These are phyloP conservation scores for Drosophila paracracens DNA, from an alignment of 2,888 invertebrate genomes.

Conservation along the genomic window DNA sequence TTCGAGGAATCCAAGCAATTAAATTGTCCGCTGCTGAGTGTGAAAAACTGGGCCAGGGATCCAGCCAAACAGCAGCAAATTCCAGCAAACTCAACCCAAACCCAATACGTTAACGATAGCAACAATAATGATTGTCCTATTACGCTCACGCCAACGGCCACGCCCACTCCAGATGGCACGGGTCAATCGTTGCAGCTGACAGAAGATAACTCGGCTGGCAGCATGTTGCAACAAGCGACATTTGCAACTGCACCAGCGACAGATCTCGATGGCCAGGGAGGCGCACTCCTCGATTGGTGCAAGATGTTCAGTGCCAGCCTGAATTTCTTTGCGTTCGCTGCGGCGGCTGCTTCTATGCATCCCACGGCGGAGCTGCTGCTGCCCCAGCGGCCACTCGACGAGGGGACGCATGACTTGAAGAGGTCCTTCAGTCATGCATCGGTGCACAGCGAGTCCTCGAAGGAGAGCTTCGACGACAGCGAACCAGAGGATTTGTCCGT, in stretches of 20 bases:
- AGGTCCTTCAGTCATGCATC: constrained; percentile 74
- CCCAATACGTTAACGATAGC: constrained; percentile 65
- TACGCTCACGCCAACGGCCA: constrained; percentile 17
- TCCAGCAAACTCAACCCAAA: constrained; percentile 11
- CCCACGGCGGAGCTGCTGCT: constrained; percentile 33
- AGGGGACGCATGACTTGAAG: constrained; percentile 84
- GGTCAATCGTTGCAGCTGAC: constrained; percentile 22
- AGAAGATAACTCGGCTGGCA: constrained; percentile 14
- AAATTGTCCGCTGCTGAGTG: constrained; percentile 73
- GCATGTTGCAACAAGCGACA: constrained; percentile 32
- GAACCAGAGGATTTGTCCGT: constrained; percentile 84
- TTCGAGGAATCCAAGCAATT: constrained; percentile 49
- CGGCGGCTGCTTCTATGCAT: constrained; percentile 77
- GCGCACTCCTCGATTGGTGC: constrained; percentile 90
- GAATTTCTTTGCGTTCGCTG: constrained; percentile 77
- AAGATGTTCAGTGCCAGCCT: constrained; percentile 88
- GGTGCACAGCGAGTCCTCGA: constrained; percentile 76
- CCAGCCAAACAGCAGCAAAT: constrained; percentile 57
- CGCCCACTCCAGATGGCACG: constrained; percentile 15
- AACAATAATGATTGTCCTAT: constrained; percentile 67
- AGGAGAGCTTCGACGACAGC: constrained; percentile 80
- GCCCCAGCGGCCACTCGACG: constrained; percentile 1
- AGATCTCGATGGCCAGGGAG: constrained; percentile 45
- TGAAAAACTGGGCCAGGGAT: constrained; percentile 83
- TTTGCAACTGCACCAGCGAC: constrained; percentile 44